A percentile compares a stretch with the other conserved stretches of the same genome.
phyloP scores from a whole-genome alignment of 1,140 invertebrate genomes.

The Armadillidium nasatum region DNA sequence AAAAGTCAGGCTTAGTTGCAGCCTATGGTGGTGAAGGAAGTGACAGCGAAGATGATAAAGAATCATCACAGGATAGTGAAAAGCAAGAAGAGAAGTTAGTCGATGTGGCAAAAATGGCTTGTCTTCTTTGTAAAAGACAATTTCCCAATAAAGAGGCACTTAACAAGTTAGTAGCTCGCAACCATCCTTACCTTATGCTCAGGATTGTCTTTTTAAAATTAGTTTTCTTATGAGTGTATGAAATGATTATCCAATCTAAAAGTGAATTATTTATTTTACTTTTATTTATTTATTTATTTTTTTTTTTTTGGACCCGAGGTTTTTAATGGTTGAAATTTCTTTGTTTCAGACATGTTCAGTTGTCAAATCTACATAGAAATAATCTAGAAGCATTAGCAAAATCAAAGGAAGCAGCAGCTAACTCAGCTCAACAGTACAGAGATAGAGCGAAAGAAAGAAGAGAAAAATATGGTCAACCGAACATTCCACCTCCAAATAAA shows the following conservation, averaged over 20 bases:
- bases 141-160: constrained; percentile 85
- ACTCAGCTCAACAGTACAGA: constrained; percentile 62
- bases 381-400: constrained; percentile 70
- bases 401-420: constrained; percentile 54
- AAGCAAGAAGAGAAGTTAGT: constrained; percentile 57
- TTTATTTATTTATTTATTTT: too few relatives aligned
- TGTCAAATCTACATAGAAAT: constrained; percentile 93
- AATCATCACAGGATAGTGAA: constrained; percentile 26
- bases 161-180: constrained; percentile 55
- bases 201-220: background rate
- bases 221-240: background rate
- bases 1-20: constrained; percentile 59
- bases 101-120: constrained; percentile 86
- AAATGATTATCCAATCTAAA: constrained; percentile 21
- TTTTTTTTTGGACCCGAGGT: too few relatives aligned
- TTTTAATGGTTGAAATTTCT: too few relatives aligned
- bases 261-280: too few relatives aligned
- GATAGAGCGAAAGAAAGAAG: constrained; percentile 94
- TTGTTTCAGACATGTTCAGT: constrained; percentile 84
- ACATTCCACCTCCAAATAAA: constrained; percentile 60
- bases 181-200: background rate
- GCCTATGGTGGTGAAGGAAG: constrained; percentile 69
- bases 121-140: constrained; percentile 90
- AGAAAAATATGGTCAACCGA: constrained; percentile 85
- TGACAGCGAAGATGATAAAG: constrained; percentile 58